Evolutionary conservation across 2,797 vertebrate species (phyloP).

Genomic region (Danio kyathit): DNA sequence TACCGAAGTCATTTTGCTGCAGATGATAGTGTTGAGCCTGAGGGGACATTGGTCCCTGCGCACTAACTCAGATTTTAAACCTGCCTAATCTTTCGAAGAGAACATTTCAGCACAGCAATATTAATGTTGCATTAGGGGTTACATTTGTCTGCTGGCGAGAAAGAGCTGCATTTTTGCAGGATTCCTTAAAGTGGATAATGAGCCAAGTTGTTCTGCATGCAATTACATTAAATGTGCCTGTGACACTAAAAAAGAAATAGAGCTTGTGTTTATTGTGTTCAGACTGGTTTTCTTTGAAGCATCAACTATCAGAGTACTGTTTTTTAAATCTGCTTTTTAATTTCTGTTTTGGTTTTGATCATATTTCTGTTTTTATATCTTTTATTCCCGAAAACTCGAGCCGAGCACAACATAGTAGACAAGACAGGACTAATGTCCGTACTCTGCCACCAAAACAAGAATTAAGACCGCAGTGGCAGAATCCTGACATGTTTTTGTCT

Average conservation of each 20-base stretch:
- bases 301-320: not conserved
- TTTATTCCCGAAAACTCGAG: no score
- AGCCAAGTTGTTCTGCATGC: conserved; percentile 44
- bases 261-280: conserved; percentile 8
- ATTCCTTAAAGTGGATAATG: conserved; percentile 38
- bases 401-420: no score
- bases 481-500: no score
- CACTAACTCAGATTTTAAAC: conserved; percentile 78
- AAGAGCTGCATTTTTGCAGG: conserved; percentile 4
- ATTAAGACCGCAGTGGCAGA: no score
- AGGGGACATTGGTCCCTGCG: conserved; percentile 68
- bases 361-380: no score
- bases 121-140: conserved; percentile 63
- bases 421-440: no score
- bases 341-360: no score
- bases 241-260: conserved; percentile 9
- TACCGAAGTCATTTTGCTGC: conserved; percentile 88
- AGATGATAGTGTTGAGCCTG: conserved; percentile 83
- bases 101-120: conserved; percentile 75
- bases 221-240: conserved; percentile 29
- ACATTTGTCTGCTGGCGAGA: conserved; percentile 40
- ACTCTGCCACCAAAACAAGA: no score
- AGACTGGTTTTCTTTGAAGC: not conserved
- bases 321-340: no score
- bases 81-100: conserved; percentile 81